Percentiles rank a stretch among this genome's conserved stretches.
These are phyloP conservation scores for Excalfactoria chinensis DNA, from an alignment of 2,113 vertebrate genomes.

Conservation along the genomic window DNA sequence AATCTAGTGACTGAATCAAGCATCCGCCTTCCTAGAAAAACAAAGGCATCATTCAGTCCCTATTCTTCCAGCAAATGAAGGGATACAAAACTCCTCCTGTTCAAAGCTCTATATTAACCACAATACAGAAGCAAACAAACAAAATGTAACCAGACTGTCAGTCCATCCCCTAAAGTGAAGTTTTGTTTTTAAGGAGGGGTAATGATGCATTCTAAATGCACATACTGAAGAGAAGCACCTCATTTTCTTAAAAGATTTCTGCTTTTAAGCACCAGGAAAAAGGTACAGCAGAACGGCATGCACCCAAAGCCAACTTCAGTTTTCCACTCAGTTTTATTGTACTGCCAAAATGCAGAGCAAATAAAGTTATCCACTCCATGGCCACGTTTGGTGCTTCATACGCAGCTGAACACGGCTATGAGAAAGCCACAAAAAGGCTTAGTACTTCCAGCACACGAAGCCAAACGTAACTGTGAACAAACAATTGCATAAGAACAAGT, in stretches of 20 bases:
- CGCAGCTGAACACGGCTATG: accelerated
- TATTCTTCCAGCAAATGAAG: not conserved
- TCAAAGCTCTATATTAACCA: not conserved
- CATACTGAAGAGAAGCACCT: accelerated
- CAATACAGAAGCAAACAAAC: not conserved
- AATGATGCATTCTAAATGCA: not conserved
- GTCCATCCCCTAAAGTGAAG: not conserved
- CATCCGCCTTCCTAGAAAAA: not conserved
- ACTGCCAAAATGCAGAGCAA: not conserved
- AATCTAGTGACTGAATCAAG: not conserved
- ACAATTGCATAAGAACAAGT: not conserved
- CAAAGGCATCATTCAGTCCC: not conserved
- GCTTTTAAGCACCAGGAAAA: not conserved
- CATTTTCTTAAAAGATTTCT: not conserved
- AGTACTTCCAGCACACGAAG: not conserved
- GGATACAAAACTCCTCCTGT: not conserved
- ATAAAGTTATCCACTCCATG: not conserved
- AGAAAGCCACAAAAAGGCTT: not conserved
- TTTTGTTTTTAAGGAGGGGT: not conserved
- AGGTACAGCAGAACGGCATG: not conserved
- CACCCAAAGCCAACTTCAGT: not conserved
- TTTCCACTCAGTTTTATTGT: not conserved
- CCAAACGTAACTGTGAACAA: not conserved
- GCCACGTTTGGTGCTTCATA: accelerated
- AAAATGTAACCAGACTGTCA: not conserved